Evolutionary conservation across 1,140 invertebrate genomes (phyloP).

Genomic region (Phymorhynchus buccinoides): DNA sequence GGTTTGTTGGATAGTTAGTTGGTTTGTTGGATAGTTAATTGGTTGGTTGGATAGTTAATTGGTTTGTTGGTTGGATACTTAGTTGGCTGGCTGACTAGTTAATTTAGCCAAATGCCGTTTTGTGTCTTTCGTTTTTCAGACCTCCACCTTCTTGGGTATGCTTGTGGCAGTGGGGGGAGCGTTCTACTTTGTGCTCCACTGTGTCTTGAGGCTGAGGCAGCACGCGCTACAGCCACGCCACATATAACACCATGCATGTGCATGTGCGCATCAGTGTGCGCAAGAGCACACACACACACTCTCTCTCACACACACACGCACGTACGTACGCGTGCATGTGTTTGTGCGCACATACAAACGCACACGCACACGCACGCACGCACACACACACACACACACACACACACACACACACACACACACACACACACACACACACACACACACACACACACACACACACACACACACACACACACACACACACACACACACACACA

Average conservation of each 20-base stretch:
- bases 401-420: background rate
- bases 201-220: background rate
- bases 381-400: background rate
- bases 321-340: background rate
- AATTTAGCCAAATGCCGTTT: background rate
- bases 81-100: too few relatives aligned
- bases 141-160: background rate
- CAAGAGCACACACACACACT: background rate
- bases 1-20: too few relatives aligned
- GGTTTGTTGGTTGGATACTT: too few relatives aligned
- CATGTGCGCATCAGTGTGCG: too few relatives aligned
- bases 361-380: background rate
- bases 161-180: background rate
- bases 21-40: too few relatives aligned
- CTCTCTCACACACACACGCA: background rate
- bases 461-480: background rate
- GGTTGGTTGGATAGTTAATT: too few relatives aligned
- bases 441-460: background rate
- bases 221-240: background rate
- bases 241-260: background rate
- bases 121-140: background rate
- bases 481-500: conserved; percentile 21
- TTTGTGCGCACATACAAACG: background rate
- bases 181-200: background rate
- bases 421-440: background rate